Conservation (phyloP, 2,113 vertebrate species). For the Psilopogon haemacephalus region DNA sequence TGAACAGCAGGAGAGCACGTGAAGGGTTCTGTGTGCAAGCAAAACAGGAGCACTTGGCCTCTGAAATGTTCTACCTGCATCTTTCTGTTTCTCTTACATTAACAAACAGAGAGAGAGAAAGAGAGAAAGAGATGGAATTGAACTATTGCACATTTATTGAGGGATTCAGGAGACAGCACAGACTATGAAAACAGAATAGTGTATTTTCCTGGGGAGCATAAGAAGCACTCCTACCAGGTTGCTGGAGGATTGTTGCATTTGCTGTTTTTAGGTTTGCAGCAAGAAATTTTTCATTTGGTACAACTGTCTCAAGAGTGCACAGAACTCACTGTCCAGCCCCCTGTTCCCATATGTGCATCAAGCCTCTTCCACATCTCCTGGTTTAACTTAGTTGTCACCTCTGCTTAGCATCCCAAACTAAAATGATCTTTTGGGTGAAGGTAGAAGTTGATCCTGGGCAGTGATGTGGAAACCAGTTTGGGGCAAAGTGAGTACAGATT, state of each 20-base stretch:
- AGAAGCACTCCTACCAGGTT: neutral
- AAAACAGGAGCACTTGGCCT: neutral
- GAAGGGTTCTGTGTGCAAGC: neutral
- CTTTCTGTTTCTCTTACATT: neutral
- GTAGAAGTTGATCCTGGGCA: neutral
- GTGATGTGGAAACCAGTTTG: neutral
- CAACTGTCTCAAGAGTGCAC: neutral
- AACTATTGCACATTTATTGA: neutral
- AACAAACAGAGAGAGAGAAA: neutral
- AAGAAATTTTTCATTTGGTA: neutral
- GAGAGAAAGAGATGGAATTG: neutral
- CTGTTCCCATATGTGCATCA: neutral
- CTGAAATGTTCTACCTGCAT: neutral
- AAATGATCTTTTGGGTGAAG: neutral
- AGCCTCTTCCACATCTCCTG: neutral
- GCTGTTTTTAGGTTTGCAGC: neutral
- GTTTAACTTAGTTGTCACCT: neutral
- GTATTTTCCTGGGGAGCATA: neutral
- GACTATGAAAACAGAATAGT: neutral
- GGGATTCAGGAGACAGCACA: neutral
- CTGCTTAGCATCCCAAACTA: neutral
- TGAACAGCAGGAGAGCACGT: accelerated
- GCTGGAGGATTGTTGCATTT: neutral
- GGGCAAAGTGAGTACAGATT: neutral
- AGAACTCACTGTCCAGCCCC: neutral